Percentiles rank a stretch among this genome's conserved stretches.
These are phyloP conservation scores for Mesorhabditis spiculigera DNA, from an alignment of 2,888 invertebrate genomes.

Conservation along the genomic window DNA sequence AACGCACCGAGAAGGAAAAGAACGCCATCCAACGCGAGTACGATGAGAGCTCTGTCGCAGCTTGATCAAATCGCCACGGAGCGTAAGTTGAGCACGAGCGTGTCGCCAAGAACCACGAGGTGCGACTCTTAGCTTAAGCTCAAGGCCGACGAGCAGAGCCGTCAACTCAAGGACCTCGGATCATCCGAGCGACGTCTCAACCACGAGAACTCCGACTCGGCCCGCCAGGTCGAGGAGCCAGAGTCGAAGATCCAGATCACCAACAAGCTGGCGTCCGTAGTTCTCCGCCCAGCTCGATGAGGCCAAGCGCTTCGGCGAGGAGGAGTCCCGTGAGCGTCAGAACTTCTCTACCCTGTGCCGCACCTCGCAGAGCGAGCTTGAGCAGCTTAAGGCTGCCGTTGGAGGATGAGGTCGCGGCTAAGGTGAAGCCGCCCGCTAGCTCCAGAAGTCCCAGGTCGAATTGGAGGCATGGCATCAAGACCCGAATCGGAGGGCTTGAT, in stretches of 20 bases:
- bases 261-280: constrained; percentile 74
- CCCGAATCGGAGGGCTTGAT: constrained; percentile 68
- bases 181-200: constrained; percentile 85
- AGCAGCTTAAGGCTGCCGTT: constrained; percentile 96
- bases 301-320: constrained; percentile 77
- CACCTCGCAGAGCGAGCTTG: constrained; percentile 96
- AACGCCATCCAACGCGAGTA: constrained; percentile 41
- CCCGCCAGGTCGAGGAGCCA: constrained; percentile 72
- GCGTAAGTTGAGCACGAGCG: constrained; percentile 40
- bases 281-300: constrained; percentile 70
- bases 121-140: constrained; percentile 82
- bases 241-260: constrained; percentile 86
- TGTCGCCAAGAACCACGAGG: constrained; percentile 44
- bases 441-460: constrained; percentile 86
- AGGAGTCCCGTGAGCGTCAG: constrained; percentile 66
- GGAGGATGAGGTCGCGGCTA: constrained; percentile 98
- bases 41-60: constrained; percentile 40
- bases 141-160: constrained; percentile 90
- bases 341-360: constrained; percentile 63
- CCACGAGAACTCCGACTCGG: constrained; percentile 92
- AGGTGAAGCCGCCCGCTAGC: constrained; percentile 93
- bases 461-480: constrained; percentile 75
- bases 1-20: constrained; percentile 48
- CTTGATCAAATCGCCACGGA: constrained; percentile 44
- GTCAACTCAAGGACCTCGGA: constrained; percentile 83